Percentiles rank a stretch among this genome's conserved stretches.
phyloP scores from a whole-genome alignment of 2,113 vertebrate genomes.

The Pelusios castaneus region DNA sequence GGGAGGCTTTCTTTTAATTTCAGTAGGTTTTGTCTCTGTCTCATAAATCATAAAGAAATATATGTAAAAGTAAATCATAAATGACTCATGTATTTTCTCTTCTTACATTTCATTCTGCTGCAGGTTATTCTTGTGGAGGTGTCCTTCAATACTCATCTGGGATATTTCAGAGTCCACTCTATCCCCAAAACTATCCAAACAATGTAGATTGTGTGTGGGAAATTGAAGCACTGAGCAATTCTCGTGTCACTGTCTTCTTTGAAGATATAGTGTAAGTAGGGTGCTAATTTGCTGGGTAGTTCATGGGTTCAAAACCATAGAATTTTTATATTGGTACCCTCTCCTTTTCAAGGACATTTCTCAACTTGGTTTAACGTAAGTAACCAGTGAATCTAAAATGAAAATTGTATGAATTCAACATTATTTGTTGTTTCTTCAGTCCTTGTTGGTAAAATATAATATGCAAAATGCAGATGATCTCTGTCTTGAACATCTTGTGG shows the following conservation, averaged over 20 bases:
- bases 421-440: background rate
- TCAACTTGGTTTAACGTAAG: background rate
- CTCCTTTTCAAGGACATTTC: background rate
- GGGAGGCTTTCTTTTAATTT: background rate
- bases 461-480: background rate
- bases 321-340: background rate
- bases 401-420: fast-evolving
- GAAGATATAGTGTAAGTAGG: conserved; percentile 69
- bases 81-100: background rate
- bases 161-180: background rate
- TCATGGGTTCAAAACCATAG: background rate
- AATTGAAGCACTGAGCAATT: conserved; percentile 68
- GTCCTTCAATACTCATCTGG: background rate
- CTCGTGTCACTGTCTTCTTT: conserved; percentile 41
- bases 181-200: conserved; percentile 61
- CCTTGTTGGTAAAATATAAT: background rate
- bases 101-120: background rate
- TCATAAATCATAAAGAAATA: background rate
- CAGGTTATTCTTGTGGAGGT: background rate
- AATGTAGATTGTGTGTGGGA: conserved; percentile 72
- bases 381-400: background rate
- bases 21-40: background rate
- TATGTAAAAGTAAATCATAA: background rate
- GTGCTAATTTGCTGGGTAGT: background rate
- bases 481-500: background rate